These are phyloP conservation scores for Eulemur rufifrons DNA, from an alignment of 2,113 vertebrate species.

Conservation along the genomic window DNA sequence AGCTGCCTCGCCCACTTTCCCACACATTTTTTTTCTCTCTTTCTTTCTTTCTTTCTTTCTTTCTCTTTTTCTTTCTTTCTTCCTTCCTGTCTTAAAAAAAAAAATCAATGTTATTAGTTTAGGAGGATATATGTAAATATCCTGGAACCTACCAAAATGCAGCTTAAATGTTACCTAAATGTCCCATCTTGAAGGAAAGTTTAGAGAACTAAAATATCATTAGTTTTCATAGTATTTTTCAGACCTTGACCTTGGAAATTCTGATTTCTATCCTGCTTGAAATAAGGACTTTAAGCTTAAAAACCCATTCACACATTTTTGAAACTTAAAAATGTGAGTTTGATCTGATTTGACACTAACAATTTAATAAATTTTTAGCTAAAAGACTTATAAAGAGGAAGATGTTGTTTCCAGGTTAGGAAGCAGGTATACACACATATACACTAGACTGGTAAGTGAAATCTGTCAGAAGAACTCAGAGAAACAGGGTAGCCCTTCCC, in stretches of 20 bases:
- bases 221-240: neutral
- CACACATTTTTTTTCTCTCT: neutral
- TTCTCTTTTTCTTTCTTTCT: neutral
- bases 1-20: neutral
- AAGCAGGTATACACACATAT: neutral
- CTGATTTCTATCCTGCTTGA: slow-evolving; percentile 17
- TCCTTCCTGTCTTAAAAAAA: neutral
- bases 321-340: slow-evolving; percentile 35
- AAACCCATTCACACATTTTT: neutral
- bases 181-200: neutral
- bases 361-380: neutral
- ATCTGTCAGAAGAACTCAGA: slow-evolving; percentile 21
- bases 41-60: neutral
- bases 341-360: slow-evolving; percentile 6
- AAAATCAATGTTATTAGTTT: neutral
- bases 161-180: neutral
- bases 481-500: neutral
- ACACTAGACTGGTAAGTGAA: neutral
- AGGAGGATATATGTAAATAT: neutral
- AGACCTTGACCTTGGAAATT: slow-evolving; percentile 27
- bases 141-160: neutral
- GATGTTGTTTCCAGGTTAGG: slow-evolving; percentile 1
- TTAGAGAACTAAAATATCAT: slow-evolving; percentile 23
- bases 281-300: neutral
- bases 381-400: neutral